Evolutionary conservation across 1,140 invertebrate genomes (phyloP), one percentile per base, ranked within the genome.

Genomic region (Dermatophagoides farinae): DNA sequence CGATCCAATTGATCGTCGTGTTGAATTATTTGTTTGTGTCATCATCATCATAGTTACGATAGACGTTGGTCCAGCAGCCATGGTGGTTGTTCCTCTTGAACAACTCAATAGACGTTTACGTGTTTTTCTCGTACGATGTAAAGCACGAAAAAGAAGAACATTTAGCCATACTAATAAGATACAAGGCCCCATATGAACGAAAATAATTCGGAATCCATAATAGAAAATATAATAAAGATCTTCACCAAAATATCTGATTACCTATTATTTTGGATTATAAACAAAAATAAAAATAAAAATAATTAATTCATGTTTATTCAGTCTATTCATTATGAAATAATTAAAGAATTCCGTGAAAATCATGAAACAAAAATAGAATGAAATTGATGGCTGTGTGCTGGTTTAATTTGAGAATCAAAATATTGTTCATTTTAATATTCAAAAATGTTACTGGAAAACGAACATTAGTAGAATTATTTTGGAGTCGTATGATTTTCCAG

Each of bases 111-210:
- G 20, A 50, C 20, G 20, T 22, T 12, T 25, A 4, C 10, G 20
- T 50, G 14, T 18, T 20, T 50, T 50, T 18, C 47, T 50, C 8
- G 31, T 31, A 31, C 31, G 31, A 31, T 81, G 74, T 78, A 96
- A 79, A 0, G 88, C 86, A 53, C 79, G 73, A 68, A 91, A 91
- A 0, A 96, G 77, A 11, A 93, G 73, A 0, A 85, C 79, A 71
- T 95, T 96, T 16, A 96, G 77, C 1, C 88, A 81, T 0, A 93
- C 85, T 11, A 96, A 77, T 4, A 84, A 80, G 4, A 86, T 79
- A 73, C 89, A 93, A 0, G 90, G 90, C 18, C 89, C 73, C 60
- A 90, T 73, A 69, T 95, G 86, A 14, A 95, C 88, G 72, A 88
- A 92, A 16, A 93, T 72, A 8, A 92, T 84, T 5, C 90, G 77